Base-by-base conservation (phyloP, 2,797 vertebrate species). In the Etheostoma perlongum region DNA sequence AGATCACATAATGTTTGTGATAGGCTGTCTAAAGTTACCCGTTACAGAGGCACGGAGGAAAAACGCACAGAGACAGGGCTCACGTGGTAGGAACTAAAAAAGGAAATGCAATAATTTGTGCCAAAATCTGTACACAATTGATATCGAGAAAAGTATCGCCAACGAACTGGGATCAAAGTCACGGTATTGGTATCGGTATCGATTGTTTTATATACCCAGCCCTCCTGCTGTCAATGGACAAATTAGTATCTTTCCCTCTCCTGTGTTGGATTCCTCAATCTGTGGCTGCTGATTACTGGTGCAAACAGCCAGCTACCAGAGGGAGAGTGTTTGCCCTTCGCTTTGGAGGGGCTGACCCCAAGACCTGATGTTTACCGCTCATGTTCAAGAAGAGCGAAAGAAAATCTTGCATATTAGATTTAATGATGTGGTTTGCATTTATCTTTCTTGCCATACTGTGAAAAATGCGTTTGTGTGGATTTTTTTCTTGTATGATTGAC, bases 231-330 rank as follows among this genome's bases (percentile, higher is more conserved):
- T 81, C 51, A 16, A 46, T 2, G 63, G 47, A 72, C 57, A 79
- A 67, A 78, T 79, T 71, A 76, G n/a, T 51, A 21, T 69, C 64
- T 77, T 71, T 76, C 33, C 51, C 16, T 81, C 40, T 8, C 47
- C 58, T 65, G 36, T 78, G 74, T 81, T 79, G 60, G 72, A 82
- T 84, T 79, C 44, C 27, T 64, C 54, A 48, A 16, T 33, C 58
- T 76, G 47, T 14, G n/a, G 16, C 49, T 52, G 78, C 58, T 82
- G 72, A 78, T 77, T 69, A 67, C 61, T 40, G 49, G 13, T 5
- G 63, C 46, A n/a, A 42, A 72, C 27, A 52, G 27, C 40, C 47
- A 8, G 55, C 71, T 33, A 8, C 68, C 25, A 36, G 65, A 58
- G 30, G 61, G 46, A 9, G 62, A 75, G 67, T 51, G 61, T 71